Base-by-base conservation (phyloP, 64 coral and sea anemone genomes). In the Acropora yongei region DNA sequence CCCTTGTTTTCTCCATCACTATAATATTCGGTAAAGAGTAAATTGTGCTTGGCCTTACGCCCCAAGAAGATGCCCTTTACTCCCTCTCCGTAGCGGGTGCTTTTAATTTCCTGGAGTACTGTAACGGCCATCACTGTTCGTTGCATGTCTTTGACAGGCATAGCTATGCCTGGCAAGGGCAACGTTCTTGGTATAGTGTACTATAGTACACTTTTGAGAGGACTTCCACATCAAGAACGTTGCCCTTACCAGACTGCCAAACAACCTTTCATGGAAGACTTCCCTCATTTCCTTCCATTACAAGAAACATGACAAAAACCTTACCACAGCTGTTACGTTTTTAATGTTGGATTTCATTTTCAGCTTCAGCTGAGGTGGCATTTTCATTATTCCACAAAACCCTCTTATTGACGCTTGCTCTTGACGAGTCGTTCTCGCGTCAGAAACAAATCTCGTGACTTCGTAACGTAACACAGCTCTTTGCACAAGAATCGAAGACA, bases 1-100 rank as follows among this genome's bases (percentile, higher is more conserved):
- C 88, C 78, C 55, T 93, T 93, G 61, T 84, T 93, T 42, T 93
- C 57, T 55, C 84, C 92, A 82, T 93, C 92, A 45, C 89, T 89
- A 83, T 53, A 88, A 75, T 85, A 82, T 47, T 91, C 89, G 0
- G 78, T 75, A 61, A 83, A 95, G 1, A 49, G 65, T 16, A 95
- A 66, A 18, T 81, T 91, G 19, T 95, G 63, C 53, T 75, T 90
- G 1, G 81, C 78, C 45, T 76, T 66, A 50, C 83, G 82, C 11
- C 93, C 60, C 47, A 73, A 9, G 44, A 78, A 90, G 47, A 95
- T 76, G 8, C 66, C 39, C 78, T 48, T 39, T 6, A 47, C 78
- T n/a, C 89, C 88, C 17, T 90, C 76, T 90, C 88, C 88, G 80
- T 69, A 9, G 48, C 44, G 69, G 57, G 88, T 17, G 76, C 88